Percentiles rank a stretch among this genome's conserved stretches.
These are phyloP conservation scores for Escarpia spicata DNA, from an alignment of 2,888 invertebrate genomes.

Conservation along the genomic window DNA sequence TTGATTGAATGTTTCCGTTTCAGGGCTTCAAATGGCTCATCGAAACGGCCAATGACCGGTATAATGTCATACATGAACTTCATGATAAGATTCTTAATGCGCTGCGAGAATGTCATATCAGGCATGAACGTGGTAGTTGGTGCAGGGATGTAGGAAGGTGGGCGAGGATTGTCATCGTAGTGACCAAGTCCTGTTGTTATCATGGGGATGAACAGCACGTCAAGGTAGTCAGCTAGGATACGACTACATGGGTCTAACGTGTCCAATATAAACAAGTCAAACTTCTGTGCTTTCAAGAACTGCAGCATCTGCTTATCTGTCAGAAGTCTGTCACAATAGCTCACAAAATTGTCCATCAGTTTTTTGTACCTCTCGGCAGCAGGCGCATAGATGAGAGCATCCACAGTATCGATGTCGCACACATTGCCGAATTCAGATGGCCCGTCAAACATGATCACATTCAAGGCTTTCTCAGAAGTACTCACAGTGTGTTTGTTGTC, in stretches of 20 bases:
- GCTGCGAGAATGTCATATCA: slow-evolving; percentile 39
- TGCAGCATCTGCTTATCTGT: slow-evolving; percentile 26
- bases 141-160: slow-evolving; percentile 42
- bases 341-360: slow-evolving; percentile 34
- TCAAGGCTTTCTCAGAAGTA: slow-evolving; percentile 8
- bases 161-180: slow-evolving; percentile 42
- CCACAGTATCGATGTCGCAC: slow-evolving; percentile 40
- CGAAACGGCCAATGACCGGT: slow-evolving; percentile 38
- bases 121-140: slow-evolving; percentile 39
- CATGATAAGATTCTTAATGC: slow-evolving; percentile 38
- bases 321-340: slow-evolving; percentile 40
- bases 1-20: slow-evolving; percentile 39
- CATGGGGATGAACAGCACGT: slow-evolving; percentile 40
- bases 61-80: slow-evolving; percentile 41
- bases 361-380: slow-evolving; percentile 35
- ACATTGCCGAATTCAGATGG: slow-evolving; percentile 21
- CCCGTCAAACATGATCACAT: slow-evolving; percentile 17
- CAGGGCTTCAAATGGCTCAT: slow-evolving; percentile 37
- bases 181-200: slow-evolving; percentile 42
- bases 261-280: slow-evolving; percentile 41
- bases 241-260: slow-evolving; percentile 41
- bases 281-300: slow-evolving; percentile 34
- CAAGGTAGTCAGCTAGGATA: slow-evolving; percentile 42
- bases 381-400: slow-evolving; percentile 40
- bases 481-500: not conserved